Conservation (phyloP, 2,113 vertebrate genomes). For the Sylvicapra grimmia region DNA sequence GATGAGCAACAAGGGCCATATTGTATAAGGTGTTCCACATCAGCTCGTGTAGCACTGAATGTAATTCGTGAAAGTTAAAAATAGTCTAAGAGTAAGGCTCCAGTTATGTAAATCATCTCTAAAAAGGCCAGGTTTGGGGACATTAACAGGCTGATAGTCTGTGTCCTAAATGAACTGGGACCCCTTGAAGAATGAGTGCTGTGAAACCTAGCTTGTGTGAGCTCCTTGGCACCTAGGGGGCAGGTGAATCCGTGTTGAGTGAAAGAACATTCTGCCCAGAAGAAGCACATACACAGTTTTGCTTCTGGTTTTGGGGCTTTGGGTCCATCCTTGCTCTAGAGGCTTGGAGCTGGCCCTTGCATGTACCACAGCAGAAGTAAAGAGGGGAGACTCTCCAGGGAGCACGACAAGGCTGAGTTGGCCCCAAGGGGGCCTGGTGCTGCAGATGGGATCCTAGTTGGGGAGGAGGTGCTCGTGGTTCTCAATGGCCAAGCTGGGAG, state of each 20-base stretch:
- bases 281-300: neutral
- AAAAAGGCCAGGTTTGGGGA: neutral
- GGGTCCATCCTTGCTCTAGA: neutral
- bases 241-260: neutral
- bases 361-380: neutral
- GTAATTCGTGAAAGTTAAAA: neutral
- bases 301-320: neutral
- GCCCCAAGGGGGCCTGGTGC: neutral
- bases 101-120: neutral
- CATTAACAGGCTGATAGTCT: neutral
- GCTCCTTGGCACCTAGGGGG: accelerated
- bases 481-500: accelerated
- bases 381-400: too few species aligned
- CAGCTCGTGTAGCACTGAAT: neutral
- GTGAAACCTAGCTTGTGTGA: neutral
- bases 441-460: neutral
- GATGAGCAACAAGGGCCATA: accelerated
- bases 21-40: too few species aligned
- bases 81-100: too few species aligned
- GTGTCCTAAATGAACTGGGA: neutral
- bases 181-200: neutral
- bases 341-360: neutral
- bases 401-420: neutral
- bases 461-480: neutral
- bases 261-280: neutral